Evolutionary conservation across 2,888 invertebrate genomes (phyloP), one percentile per base, ranked within the genome.

Genomic region (Dasysyrphus albostriatus): DNA sequence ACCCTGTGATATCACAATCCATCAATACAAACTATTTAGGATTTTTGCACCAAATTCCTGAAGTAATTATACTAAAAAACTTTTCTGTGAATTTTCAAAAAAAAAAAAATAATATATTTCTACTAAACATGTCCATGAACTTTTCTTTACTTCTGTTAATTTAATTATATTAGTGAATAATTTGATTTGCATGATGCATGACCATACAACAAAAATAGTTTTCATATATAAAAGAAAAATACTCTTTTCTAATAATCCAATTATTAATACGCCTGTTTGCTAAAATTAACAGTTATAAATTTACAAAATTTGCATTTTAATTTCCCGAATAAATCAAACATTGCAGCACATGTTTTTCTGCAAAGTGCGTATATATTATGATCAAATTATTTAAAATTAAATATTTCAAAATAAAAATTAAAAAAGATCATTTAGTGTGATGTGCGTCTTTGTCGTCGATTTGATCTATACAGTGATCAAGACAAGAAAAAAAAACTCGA

Each of bases 211-310:
- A 1, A 54, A 54, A 54, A 61, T 61, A 65, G 19, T 72, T 72
- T 79, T 42, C 42, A 14, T 39, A 14, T 39, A 5, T 2, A 14
- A n/a, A 19, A 59, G 19, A 44, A 70, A n/a, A 70, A n/a, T 59
- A 69, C 34, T 61, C 63, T 34, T 61, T 63, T 10, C 3, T 0
- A 8, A 37, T 10, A 72, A 79, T 72, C 56, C 39, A 14, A 73
- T 72, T 65, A 54, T 32, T 54, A 47, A 79, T 79, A 47, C 47
- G 42, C 56, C 37, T 58, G 19, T 65, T 63, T 47, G 44, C 63
- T 49, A 72, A 78, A 32, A n/a, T 72, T 56, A 63, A 44, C 24
- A 37, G 63, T 63, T 78, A 72, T 78, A 51, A 78, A 78, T 78
- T 78, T 24, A 56, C 54, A 34, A 63, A 61, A 72, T 63, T 63